These are phyloP conservation scores for Phyllopteryx taeniolatus DNA, from an alignment of 2,113 vertebrate genomes.

Conservation along the genomic window DNA sequence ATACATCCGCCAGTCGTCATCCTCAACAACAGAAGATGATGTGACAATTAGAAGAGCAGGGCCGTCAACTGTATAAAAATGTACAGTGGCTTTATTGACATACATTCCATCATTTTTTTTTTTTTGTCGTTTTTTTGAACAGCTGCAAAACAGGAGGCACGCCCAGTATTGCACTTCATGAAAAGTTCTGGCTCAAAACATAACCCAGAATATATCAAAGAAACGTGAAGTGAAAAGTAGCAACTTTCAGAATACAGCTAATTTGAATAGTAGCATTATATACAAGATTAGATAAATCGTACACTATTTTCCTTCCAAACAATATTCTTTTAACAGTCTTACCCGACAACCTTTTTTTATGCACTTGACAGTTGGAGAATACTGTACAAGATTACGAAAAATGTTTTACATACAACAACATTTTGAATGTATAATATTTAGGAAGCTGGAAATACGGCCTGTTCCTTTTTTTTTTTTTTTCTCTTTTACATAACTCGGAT, in stretches of 20 bases:
- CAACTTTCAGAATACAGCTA: conserved; percentile 96
- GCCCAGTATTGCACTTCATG: conserved; percentile 99
- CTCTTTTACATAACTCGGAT: conserved; percentile 57
- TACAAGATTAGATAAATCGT: conserved; percentile 95
- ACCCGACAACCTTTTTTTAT: conserved; percentile 76
- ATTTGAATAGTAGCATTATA: conserved; percentile 96
- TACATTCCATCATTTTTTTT: conserved; percentile 91
- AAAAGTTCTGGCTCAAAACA: conserved; percentile 99
- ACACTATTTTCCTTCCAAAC: conserved; percentile 90
- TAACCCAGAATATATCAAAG: conserved; percentile 97
- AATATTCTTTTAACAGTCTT: conserved; percentile 86
- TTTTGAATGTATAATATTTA: conserved; percentile 68
- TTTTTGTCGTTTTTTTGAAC: conserved; percentile 69
- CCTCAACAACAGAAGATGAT: conserved; percentile 66
- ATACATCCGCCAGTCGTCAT: conserved; percentile 52
- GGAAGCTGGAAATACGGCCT: conserved; percentile 73
- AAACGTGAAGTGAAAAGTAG: conserved; percentile 97
- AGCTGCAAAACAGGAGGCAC: conserved; percentile 99
- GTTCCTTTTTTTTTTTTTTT: conserved; percentile 67
- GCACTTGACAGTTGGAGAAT: conserved; percentile 83
- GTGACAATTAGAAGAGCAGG: conserved; percentile 61
- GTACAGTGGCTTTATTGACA: conserved; percentile 99
- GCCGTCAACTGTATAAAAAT: conserved; percentile 96
- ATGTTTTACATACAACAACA: conserved; percentile 88
- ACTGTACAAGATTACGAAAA: conserved; percentile 97